phyloP scores from a whole-genome alignment of 1,140 invertebrate genomes.

The Bombyx mandarina region DNA sequence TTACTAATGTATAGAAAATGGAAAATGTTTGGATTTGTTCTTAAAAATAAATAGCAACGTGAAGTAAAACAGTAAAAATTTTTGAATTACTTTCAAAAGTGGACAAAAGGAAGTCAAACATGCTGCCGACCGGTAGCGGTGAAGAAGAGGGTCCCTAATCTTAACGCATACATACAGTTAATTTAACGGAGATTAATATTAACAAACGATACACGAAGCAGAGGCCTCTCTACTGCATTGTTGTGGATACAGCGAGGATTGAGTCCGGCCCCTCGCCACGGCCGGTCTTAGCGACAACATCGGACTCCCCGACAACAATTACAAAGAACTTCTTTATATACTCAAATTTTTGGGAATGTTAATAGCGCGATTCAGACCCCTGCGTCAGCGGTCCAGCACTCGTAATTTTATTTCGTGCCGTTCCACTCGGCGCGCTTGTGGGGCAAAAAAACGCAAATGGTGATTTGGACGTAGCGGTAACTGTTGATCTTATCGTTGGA shows the following conservation, averaged over 20 bases:
- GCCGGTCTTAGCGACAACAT: constrained; percentile 62
- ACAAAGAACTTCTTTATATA: constrained; percentile 25
- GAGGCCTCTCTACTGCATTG: constrained; percentile 56
- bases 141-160: constrained; percentile 60
- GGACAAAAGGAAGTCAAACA: constrained; percentile 57
- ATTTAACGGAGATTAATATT: constrained; percentile 64
- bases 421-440: constrained; percentile 43
- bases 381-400: constrained; percentile 31
- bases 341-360: constrained; percentile 25
- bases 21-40: too few species aligned
- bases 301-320: constrained; percentile 45
- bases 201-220: constrained; percentile 67
- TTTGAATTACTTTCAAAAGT: too few species aligned
- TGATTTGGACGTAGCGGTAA: constrained; percentile 5
- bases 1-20: too few species aligned
- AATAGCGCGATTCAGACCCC: constrained; percentile 39
- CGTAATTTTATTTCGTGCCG: constrained; percentile 28
- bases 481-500: too few species aligned
- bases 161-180: constrained; percentile 66
- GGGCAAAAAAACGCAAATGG: constrained; percentile 33
- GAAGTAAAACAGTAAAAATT: too few species aligned
- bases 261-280: constrained; percentile 60
- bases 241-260: constrained; percentile 51
- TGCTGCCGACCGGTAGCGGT: constrained; percentile 53
- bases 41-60: too few species aligned